Conservation (phyloP, 2,113 vertebrate genomes). For the Aegithalos caudatus region DNA sequence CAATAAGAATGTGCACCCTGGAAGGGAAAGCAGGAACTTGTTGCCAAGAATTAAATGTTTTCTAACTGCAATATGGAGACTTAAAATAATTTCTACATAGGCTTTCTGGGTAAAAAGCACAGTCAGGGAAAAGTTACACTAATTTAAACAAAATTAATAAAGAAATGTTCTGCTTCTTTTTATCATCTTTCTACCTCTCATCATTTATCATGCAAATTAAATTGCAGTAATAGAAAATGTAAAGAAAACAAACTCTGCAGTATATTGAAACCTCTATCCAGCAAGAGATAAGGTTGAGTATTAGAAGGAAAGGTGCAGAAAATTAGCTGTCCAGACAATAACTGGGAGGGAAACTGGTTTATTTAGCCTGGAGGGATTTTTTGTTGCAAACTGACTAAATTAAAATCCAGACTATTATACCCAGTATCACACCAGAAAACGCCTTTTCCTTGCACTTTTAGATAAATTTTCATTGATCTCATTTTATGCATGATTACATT, state of each 20-base stretch:
- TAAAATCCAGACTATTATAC: constrained; percentile 94
- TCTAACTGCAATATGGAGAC: background rate
- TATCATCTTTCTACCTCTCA: constrained; percentile 74
- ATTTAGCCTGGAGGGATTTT: constrained; percentile 86
- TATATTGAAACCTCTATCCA: constrained; percentile 77
- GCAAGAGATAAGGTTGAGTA: constrained; percentile 81
- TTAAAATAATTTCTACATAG: constrained; percentile 24
- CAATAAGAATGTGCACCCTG: background rate
- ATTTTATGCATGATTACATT: constrained; percentile 95
- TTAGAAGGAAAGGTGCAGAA: constrained; percentile 80
- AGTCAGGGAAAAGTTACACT: constrained; percentile 65
- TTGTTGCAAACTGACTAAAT: constrained; percentile 88
- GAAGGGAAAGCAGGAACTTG: background rate
- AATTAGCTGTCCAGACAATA: constrained; percentile 86
- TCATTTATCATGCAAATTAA: constrained; percentile 86
- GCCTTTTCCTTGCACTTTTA: constrained; percentile 85
- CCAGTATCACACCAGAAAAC: constrained; percentile 85
- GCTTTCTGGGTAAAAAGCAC: constrained; percentile 8
- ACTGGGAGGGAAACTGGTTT: constrained; percentile 82
- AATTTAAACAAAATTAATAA: constrained; percentile 81
- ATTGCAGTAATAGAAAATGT: constrained; percentile 80
- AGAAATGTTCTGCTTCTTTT: constrained; percentile 73
- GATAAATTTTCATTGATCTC: constrained; percentile 93
- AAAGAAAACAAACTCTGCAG: constrained; percentile 82
- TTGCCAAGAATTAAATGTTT: background rate